A percentile compares a stretch with the other conserved stretches of the same genome.
These are phyloP conservation scores for Belonocnema kinseyi DNA, from an alignment of 1,140 invertebrate genomes.

Conservation along the genomic window DNA sequence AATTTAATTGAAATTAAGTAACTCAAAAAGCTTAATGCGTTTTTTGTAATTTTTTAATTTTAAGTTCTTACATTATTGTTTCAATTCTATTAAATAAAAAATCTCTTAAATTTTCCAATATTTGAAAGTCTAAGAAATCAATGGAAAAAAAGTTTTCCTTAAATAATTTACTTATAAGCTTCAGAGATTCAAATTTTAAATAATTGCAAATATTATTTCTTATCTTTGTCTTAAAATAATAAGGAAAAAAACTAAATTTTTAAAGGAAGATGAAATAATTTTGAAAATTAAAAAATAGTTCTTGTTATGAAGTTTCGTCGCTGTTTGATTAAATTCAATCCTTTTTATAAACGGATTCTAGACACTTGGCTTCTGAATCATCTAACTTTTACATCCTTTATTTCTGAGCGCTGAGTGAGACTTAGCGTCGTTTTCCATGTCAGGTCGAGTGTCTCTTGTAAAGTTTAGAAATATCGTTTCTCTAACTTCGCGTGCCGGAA, in stretches of 20 bases:
- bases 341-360: background rate
- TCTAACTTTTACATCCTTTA: slow-evolving; percentile 16
- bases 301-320: background rate
- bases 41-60: too few species aligned
- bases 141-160: too few species aligned
- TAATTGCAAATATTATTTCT: too few species aligned
- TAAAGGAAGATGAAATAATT: slow-evolving; percentile 3
- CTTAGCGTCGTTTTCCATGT: slow-evolving; percentile 26
- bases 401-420: slow-evolving; percentile 7
- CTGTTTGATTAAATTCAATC: slow-evolving; percentile 16
- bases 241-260: background rate
- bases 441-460: slow-evolving; percentile 20
- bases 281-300: background rate
- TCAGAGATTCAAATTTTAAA: too few species aligned
- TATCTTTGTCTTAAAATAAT: too few species aligned
- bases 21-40: too few species aligned
- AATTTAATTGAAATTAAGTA: too few species aligned
- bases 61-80: too few species aligned
- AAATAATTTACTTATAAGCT: too few species aligned
- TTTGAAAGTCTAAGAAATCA: too few species aligned
- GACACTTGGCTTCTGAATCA: slow-evolving; percentile 28
- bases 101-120: too few species aligned
- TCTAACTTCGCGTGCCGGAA: slow-evolving; percentile 18
- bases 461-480: slow-evolving; percentile 28
- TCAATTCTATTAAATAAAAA: too few species aligned